Evolutionary conservation across 2,797 vertebrate species (phyloP), one percentile per base, ranked within the genome.

Genomic region (Scarus forsteni): DNA sequence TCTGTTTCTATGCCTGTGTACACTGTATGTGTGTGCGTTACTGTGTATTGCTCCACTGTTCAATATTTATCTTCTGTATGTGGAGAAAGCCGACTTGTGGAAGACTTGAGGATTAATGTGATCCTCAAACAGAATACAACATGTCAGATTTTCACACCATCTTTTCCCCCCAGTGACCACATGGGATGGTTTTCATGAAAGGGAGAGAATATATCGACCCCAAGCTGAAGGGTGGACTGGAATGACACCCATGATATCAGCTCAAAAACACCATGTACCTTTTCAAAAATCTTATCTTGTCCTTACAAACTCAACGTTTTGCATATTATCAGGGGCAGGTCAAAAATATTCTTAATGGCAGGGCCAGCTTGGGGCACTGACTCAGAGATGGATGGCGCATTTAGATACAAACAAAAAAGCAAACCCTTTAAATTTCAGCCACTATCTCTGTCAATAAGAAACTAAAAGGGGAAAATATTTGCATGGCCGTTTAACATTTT

Each of bases 91-190:
- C 10, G 54, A 62, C 67, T 84, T 42, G 72, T 72, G 75, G 68
- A 74, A 58, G 81, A 82, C 80, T 86, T 71, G 59, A 81, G 85
- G 83, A 89, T 92, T 84, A 88, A 83, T 80, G 77, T 57, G 46
- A 80, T 83, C 61, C 80, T 90, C 88, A 88, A 89, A 90, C 79
- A 85, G 86, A 90, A 89, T 87, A 72, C 84, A 87, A 79, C 80
- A 78, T 88, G 84, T 88, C 89, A 89, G 77, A 67, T 71, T 86
- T 90, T 74, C 74, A 81, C 81, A 74, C 73, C 61, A 51, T 79
- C 65, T 66, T 73, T 55, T 72, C 50, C 75, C 77, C 51, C 46
- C 0, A 16, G 79, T 82, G 83, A 82, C 74, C 65, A 71, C 52
- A 79, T 12, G 35, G 65, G 72, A 63, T 53, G 59, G 45, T 84